phyloP scores from a whole-genome alignment of 2,797 vertebrate genomes.

The Salmo trutta region DNA sequence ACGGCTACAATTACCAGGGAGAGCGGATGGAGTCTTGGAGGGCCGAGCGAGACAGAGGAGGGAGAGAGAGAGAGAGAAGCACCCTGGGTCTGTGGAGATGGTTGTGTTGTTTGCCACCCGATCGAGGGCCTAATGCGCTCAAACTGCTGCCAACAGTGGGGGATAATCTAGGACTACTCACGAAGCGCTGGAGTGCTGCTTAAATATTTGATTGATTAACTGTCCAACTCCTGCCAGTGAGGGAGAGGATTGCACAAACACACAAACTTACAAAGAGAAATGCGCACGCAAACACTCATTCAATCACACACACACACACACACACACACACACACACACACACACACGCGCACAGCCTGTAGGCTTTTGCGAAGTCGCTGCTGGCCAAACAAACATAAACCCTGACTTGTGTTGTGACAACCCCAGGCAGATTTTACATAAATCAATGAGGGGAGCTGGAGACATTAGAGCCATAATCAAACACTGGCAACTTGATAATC shows the following conservation, averaged over 20 bases:
- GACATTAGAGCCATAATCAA: conserved; percentile 47
- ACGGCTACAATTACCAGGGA: conserved; percentile 67
- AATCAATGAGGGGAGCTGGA: conserved; percentile 45
- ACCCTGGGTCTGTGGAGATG: conserved; percentile 63
- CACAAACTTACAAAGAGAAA: conserved; percentile 12
- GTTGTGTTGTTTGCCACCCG: conserved; percentile 30
- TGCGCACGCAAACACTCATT: conserved; percentile 3
- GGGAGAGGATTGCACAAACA: conserved; percentile 52
- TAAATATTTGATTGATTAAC: conserved; percentile 87
- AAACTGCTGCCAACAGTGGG: conserved; percentile 71
- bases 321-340: conserved; percentile 51
- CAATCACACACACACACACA: conserved; percentile 55
- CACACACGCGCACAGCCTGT: conserved; percentile 22
- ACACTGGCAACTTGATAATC: conserved; percentile 22
- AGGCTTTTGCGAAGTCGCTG: conserved; percentile 12
- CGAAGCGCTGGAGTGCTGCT: conserved; percentile 79
- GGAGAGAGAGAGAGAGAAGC: not conserved
- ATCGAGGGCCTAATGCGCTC: conserved; percentile 71
- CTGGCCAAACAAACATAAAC: conserved; percentile 51
- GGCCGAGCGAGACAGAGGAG: conserved; percentile 21
- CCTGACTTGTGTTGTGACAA: conserved; percentile 43
- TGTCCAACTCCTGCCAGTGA: conserved; percentile 73
- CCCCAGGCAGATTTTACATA: conserved; percentile 24
- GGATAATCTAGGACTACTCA: conserved; percentile 78
- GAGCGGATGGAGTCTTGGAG: conserved; percentile 37